Evolutionary conservation across 2,113 vertebrate genomes (phyloP), one percentile per base, ranked within the genome.

Genomic region (Oncorhynchus gorbuscha): DNA sequence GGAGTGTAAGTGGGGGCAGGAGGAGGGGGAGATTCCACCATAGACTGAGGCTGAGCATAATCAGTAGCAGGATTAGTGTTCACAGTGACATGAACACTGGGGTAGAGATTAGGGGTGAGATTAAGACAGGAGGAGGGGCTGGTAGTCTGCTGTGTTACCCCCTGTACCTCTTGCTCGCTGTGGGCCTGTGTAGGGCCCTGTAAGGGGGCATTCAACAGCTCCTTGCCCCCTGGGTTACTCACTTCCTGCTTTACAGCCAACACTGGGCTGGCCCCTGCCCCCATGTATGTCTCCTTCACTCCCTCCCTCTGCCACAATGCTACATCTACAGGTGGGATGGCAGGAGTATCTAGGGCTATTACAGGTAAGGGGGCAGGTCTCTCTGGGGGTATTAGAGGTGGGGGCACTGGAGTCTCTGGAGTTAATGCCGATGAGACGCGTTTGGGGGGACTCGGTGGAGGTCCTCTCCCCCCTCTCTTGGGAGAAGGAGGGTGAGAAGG

Each of bases 31-130:
- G 83, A 71, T 32, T 9, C 51, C 0, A 9, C 58, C 3, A 67
- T 20, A 68, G 72, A 28, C 7, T 61, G 75, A 73, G 48, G 28
- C 7, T 61, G 75, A 74, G 48, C 71, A 65, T 77, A 76, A 12
- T 81, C 83, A 7, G 72, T 1, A 12, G 68, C 28, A 16, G 85
- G 83, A 81, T 84, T 86, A 79, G 86, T 83, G 49, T 81, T 88
- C 76, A 72, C 85, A 69, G 83, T 84, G 26, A 89, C 80, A 22
- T 85, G 86, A 3, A 90, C 80, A 30, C 68, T 89, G 13, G 90
- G 90, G 79, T 88, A 87, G 22, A 92, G 90, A 81, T 88, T 92
- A 71, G 87, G 89, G 71, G 73, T 76, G 18, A 88, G 84, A 80
- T 87, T 88, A 72, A 74, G 30, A 72, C 83, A 87, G 22, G 90